Evolutionary conservation across 2,888 invertebrate genomes (phyloP), one percentile per base, ranked within the genome.

Genomic region (Trilocha varians): DNA sequence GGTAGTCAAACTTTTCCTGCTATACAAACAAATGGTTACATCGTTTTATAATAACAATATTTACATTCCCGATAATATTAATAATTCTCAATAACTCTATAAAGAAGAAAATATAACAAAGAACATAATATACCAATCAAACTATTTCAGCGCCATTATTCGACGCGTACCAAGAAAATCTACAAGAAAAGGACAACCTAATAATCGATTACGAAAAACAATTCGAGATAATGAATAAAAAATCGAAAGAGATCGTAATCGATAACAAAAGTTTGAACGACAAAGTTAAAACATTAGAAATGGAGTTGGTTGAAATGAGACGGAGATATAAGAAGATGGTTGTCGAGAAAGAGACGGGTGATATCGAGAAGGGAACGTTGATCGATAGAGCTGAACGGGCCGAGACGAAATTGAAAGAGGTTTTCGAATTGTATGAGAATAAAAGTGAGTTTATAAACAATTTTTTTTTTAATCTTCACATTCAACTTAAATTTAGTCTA

Each of bases 111-210:
- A n/a, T n/a, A n/a, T n/a, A n/a, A n/a, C n/a, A n/a, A n/a, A n/a
- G n/a, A n/a, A n/a, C n/a, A n/a, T n/a, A n/a, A n/a, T n/a, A n/a
- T n/a, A n/a, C n/a, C n/a, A n/a, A n/a, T n/a, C n/a, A 9, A 16
- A 32, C 16, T 14, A 32, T 83, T 46, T 36, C 84, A 71, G 88
- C 87, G 0, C 94, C 94, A 0, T 77, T 95, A 3, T 82, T 94
- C 48, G 90, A 92, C 60, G 92, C 94, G 0, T 95, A 94, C 58
- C 91, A 93, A 68, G 93, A 94, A 61, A 91, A 91, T 47, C 69
- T 94, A 0, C 87, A 85, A 53, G 94, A 95, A 55, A 94, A 94
- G 62, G 91, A 92, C 43, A 88, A 88, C 34, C 85, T 94, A 0
- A 90, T 95, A 38, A 62, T 83, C 13, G 90, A 90, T 52, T 94